Percentiles rank a stretch among this genome's conserved stretches.
Conservation (phyloP, 2,888 invertebrate species). For the Drosophila helvetica region DNA sequence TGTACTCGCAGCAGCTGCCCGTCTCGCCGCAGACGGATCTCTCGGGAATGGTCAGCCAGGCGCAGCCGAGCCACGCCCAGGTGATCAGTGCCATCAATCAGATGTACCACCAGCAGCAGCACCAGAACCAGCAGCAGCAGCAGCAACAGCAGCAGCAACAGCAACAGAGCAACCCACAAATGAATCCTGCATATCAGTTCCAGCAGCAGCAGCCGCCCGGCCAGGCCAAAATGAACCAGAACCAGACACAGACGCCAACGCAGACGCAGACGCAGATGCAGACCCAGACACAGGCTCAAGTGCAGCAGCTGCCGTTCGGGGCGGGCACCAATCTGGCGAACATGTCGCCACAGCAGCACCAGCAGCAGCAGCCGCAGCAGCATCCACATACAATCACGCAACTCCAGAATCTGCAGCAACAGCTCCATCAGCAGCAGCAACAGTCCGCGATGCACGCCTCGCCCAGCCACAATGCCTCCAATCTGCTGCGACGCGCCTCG, state of each 20-base stretch:
- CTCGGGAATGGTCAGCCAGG: conserved; percentile 80
- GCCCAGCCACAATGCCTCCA: conserved; percentile 69
- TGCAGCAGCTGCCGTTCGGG: conserved; percentile 43
- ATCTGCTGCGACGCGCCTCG: conserved; percentile 74
- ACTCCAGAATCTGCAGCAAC: conserved; percentile 54
- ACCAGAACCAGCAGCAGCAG: conserved; percentile 69
- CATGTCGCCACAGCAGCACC: conserved; percentile 71
- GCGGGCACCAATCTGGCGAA: conserved; percentile 62
- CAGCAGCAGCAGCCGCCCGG: conserved; percentile 82
- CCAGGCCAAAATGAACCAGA: conserved; percentile 29
- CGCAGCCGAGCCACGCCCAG: conserved; percentile 73
- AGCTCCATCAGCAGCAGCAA: conserved; percentile 66
- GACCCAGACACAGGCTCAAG: conserved; percentile 8
- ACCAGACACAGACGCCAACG: conserved; percentile 7
- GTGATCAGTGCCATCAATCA: conserved; percentile 78
- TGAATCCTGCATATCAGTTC: conserved; percentile 82
- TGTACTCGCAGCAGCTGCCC: conserved; percentile 83
- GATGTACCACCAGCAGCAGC: conserved; percentile 80
- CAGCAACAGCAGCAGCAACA: conserved; percentile 41
- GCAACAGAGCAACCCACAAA: conserved; percentile 78
- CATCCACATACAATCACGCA: conserved; percentile 28
- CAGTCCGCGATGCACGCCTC: conserved; percentile 62
- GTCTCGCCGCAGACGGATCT: conserved; percentile 83
- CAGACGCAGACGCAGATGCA: conserved; percentile 5
- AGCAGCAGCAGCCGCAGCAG: conserved; percentile 55